Evolutionary conservation across 2,888 invertebrate genomes (phyloP).

Genomic region (Drosophila leonis): DNA sequence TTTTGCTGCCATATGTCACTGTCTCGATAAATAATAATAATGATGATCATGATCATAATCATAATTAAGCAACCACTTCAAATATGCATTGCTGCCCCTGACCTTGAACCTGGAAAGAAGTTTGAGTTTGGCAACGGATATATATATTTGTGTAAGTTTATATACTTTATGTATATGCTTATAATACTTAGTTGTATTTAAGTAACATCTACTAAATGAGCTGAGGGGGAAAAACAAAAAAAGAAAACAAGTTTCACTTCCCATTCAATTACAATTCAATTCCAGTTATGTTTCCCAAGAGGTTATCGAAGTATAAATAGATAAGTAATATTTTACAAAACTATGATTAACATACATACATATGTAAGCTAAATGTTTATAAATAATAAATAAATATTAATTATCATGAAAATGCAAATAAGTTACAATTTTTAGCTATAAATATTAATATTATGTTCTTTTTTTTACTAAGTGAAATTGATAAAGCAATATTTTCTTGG

Average conservation of each 20-base stretch:
- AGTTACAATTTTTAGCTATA: too few species aligned
- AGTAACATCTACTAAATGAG: background rate
- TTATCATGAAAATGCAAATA: background rate
- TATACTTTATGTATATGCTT: background rate
- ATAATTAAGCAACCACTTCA: slow-evolving; percentile 26
- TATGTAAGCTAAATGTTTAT: background rate
- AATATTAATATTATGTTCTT: too few species aligned
- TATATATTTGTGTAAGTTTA: background rate
- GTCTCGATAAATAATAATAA: slow-evolving; percentile 14
- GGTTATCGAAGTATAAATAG: background rate
- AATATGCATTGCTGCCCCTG: slow-evolving; percentile 7
- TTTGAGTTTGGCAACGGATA: background rate
- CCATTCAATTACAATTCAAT: background rate
- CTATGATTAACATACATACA: background rate
- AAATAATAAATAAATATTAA: background rate
- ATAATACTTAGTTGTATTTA: background rate
- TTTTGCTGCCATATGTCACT: slow-evolving; percentile 17
- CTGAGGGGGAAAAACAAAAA: background rate
- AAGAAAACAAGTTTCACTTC: background rate
- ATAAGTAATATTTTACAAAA: background rate
- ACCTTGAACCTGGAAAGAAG: slow-evolving; percentile 16
- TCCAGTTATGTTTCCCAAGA: background rate
- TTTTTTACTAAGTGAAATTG: too few species aligned
- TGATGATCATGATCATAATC: slow-evolving; percentile 8
- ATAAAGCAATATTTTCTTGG: too few species aligned